Conservation (phyloP, 2,888 invertebrate species). For the Philonicus albiceps region DNA sequence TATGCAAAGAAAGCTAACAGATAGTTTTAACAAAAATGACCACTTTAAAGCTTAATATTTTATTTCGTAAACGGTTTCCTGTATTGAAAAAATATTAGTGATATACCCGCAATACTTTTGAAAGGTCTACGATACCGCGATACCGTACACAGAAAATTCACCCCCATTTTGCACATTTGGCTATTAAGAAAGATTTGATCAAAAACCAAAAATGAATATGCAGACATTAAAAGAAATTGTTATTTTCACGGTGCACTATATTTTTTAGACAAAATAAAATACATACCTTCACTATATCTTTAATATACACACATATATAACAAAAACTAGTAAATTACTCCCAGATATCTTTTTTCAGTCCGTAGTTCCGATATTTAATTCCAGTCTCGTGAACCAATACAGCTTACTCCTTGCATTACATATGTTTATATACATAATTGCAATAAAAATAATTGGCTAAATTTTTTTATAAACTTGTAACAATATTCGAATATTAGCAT, state of each 20-base stretch:
- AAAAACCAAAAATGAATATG: not conserved
- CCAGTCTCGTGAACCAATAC: not conserved
- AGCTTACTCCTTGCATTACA: not conserved
- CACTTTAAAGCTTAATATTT: no score
- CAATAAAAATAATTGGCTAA: not conserved
- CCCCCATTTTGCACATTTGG: no score
- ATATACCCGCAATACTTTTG: no score
- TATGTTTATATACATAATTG: not conserved
- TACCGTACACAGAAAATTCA: no score
- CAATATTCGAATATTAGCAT: no score
- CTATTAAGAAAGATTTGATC: no score
- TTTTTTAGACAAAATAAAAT: not conserved
- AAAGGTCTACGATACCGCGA: no score
- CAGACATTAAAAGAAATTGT: not conserved
- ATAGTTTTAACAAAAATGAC: no score
- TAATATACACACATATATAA: not conserved
- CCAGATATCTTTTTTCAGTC: not conserved
- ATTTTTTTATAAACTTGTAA: not conserved
- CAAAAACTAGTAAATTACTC: not conserved
- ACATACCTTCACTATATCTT: not conserved
- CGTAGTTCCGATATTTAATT: not conserved
- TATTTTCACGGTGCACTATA: not conserved
- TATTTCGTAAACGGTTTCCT: no score
- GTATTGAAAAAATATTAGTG: no score
- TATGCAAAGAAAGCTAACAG: no score